Evolutionary conservation across 2,113 vertebrate genomes (phyloP).

Genomic region (Pao palembangensis): DNA sequence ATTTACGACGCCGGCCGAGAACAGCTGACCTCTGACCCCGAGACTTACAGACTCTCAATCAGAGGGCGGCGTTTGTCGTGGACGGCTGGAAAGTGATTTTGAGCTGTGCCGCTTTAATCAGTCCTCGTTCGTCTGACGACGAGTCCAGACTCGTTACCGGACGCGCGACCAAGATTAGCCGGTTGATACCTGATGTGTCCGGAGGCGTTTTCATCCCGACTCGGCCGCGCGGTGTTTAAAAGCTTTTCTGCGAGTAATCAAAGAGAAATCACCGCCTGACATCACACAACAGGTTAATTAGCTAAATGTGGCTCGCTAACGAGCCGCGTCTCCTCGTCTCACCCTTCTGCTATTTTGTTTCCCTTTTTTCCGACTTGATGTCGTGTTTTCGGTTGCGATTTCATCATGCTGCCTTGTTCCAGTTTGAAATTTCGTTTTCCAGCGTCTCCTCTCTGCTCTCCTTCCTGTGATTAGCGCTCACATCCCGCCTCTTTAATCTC

Average conservation of each 20-base stretch:
- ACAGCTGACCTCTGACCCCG: constrained; percentile 35
- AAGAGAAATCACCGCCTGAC: constrained; percentile 30
- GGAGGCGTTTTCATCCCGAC: not conserved
- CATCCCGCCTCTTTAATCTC: constrained; percentile 33
- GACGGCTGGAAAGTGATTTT: constrained; percentile 4
- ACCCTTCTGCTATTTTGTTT: constrained; percentile 26
- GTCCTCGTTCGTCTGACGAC: constrained; percentile 47
- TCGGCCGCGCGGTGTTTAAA: not conserved
- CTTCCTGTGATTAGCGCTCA: constrained; percentile 37
- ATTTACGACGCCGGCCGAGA: constrained; percentile 48
- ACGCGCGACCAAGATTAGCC: no score
- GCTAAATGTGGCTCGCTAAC: constrained; percentile 35
- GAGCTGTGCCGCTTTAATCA: constrained; percentile 25
- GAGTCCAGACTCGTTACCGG: constrained; percentile 21
- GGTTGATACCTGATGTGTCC: not conserved
- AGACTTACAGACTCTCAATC: constrained; percentile 22
- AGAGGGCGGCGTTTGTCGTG: constrained; percentile 12
- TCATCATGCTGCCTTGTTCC: constrained; percentile 57
- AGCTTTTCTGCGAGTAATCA: not conserved
- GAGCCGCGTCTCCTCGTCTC: constrained; percentile 26
- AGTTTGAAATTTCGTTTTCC: constrained; percentile 45
- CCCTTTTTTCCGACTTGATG: constrained; percentile 45
- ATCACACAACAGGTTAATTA: constrained; percentile 29
- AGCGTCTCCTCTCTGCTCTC: constrained; percentile 13
- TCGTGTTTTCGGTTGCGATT: constrained; percentile 52